Evolutionary conservation across 2,888 invertebrate genomes (phyloP), one percentile per base, ranked within the genome.

Genomic region (Alviniconcha strummeri): DNA sequence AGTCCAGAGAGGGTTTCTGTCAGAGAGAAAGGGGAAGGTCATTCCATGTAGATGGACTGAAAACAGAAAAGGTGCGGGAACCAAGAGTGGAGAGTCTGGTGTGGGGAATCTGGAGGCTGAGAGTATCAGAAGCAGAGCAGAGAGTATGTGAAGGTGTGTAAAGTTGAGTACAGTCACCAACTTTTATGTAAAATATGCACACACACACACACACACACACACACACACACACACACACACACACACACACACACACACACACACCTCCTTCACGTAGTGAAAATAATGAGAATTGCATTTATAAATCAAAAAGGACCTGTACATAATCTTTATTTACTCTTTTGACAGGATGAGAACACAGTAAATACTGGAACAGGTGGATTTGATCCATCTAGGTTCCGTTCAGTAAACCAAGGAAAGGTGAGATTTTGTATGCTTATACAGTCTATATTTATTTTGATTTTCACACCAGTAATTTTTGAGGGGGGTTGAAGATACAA

Each of bases 321-420:
- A 13, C 11, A 64, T 64, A 64, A 13, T 64, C 64, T 3, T 9
- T 13, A 64, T 64, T 64, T 64, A 13, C 64, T 64, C 11, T 9
- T 15, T 64, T 64, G 64, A 36, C 36, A 36, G 36, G 36, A 36
- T 36, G 36, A 0, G 36, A 36, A 36, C 36, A 36, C 36, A 36
- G 36, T 36, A 1, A 36, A 36, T 36, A 81, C 83, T 17, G 56
- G 72, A 7, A n/a, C 75, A 52, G 76, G 74, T 9, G 84, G 84
- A 52, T 90, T 90, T 88, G 89, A 90, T 88, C 88, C 89, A n/a
- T 86, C 86, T 52, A 89, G 88, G 78, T 90, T 89, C 78, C 87
- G 89, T 78, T 83, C 81, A 56, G 88, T 71, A 0, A 88, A 88
- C 60, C 80, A 79, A 75, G 85, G 84, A 15, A 19, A 82, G 78